Percentiles rank a stretch among this genome's conserved stretches.
These are phyloP conservation scores for Drosophila mimetica DNA, from an alignment of 2,888 invertebrate genomes.

Conservation along the genomic window DNA sequence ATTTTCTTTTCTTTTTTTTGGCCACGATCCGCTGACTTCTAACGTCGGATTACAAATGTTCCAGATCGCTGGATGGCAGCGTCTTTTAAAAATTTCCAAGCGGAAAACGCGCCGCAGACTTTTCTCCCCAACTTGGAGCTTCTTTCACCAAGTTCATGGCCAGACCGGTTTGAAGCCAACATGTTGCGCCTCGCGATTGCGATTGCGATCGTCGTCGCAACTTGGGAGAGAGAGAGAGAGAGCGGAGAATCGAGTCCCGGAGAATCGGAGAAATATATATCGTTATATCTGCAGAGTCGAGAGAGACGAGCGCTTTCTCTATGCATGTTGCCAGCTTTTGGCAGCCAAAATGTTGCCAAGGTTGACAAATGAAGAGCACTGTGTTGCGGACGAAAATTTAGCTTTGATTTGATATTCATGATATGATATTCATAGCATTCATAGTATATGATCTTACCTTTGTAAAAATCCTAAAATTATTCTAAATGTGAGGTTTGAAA, in stretches of 20 bases:
- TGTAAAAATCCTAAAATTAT: too few species aligned
- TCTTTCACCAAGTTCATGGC: constrained; percentile 60
- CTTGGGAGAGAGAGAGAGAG: constrained; percentile 2
- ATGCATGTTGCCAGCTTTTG: constrained; percentile 34
- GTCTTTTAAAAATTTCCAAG: constrained; percentile 85
- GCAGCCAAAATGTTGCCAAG: constrained; percentile 27
- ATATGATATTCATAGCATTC: too few species aligned
- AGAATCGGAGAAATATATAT: constrained; percentile 20
- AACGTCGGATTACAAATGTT: constrained; percentile 85
- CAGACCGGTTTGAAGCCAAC: constrained; percentile 68
- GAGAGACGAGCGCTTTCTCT: constrained; percentile 21
- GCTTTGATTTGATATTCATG: too few species aligned
- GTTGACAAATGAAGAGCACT: constrained; percentile 39
- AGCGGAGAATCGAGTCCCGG: constrained; percentile 12
- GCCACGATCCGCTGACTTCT: constrained; percentile 78
- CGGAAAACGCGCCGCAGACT: constrained; percentile 64
- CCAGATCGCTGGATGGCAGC: constrained; percentile 83
- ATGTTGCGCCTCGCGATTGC: constrained; percentile 28
- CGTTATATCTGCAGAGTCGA: neutral
- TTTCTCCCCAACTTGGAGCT: constrained; percentile 55
- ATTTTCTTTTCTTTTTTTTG: constrained; percentile 4
- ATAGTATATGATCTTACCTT: too few species aligned
- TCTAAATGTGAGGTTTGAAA: too few species aligned
- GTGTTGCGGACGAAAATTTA: too few species aligned
- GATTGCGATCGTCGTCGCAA: constrained; percentile 26